These are phyloP conservation scores for Axis porcinus DNA, from an alignment of 2,113 vertebrate species.

Conservation along the genomic window DNA sequence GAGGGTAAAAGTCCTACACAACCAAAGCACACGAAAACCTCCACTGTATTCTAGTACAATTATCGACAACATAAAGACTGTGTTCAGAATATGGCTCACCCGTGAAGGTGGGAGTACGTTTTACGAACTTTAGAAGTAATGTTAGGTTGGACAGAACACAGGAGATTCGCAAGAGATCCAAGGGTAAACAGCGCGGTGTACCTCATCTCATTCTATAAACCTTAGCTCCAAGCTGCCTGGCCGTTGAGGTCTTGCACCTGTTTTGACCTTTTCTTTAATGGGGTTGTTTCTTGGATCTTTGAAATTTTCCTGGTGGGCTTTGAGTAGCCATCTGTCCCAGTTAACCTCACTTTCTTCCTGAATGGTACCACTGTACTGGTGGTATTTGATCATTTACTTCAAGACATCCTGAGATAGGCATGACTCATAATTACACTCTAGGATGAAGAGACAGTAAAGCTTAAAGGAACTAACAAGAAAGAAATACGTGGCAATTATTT, in stretches of 20 bases:
- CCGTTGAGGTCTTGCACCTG: not conserved
- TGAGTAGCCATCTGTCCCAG: not conserved
- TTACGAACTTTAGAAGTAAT: not conserved
- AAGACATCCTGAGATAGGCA: not conserved
- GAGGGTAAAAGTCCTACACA: not conserved
- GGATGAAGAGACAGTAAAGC: not conserved
- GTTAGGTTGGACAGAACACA: not conserved
- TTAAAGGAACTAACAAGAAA: not conserved
- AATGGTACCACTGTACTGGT: not conserved
- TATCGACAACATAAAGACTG: not conserved
- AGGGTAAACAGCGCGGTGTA: not conserved
- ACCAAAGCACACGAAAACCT: not conserved
- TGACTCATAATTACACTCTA: not conserved
- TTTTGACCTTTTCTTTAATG: not conserved
- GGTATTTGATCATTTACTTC: not conserved
- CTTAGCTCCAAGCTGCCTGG: not conserved
- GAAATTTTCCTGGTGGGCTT: not conserved
- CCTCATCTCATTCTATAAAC: not conserved
- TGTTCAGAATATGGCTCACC: not conserved
- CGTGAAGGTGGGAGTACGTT: not conserved
- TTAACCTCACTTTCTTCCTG: not conserved
- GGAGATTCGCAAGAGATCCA: not conserved
- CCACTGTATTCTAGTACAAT: not conserved
- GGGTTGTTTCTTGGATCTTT: not conserved
- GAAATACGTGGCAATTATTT: not conserved